Evolutionary conservation across 2,113 vertebrate genomes (phyloP), one percentile per base, ranked within the genome.

Genomic region (Dipodomys ordii): DNA sequence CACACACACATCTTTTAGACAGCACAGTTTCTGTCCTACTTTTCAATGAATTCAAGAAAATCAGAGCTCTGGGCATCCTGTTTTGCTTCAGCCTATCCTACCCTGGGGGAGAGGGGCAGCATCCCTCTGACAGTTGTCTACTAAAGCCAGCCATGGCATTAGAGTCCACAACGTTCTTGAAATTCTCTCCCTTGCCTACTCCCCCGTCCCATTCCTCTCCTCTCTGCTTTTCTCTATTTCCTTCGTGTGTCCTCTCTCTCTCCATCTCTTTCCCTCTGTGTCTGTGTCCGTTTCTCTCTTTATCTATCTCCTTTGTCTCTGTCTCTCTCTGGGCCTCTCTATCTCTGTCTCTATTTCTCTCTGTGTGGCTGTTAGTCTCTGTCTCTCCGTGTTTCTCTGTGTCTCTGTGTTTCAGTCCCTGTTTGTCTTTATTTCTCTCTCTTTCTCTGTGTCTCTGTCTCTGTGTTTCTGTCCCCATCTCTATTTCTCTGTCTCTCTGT

Each of bases 101-200:
- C 9, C 49, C 49, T 57, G 53, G 53, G 15, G 0, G 2, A 0
- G 9, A 3, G 57, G 57, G 57, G 57, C 57, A 60, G 11, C 18
- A 18, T 60, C 18, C 57, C 18, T 60, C 57, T 60, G 57, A 18
- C 18, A 15, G 57, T 60, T 49, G 23, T 88, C 79, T 82, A 22
- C 32, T 6, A 53, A 67, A 16, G n/a, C 88, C 74, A 25, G 72
- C 62, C 74, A 10, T 6, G 7, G 32, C 27, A 39, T 76, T 60
- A 32, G 74, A 46, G 8, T 73, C 92, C 68, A 84, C 39, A 35
- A n/a, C 92, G 44, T 77, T 86, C 49, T 73, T 74, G 76, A 88
- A 71, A 25, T 53, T 32, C 77, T 11, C 53, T 44, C 28, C 53
- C 22, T 81, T 22, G 15, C n/a, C 69, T 19, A 10, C 30, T 83